phyloP scores from a whole-genome alignment of 2,888 invertebrate genomes.

The Hydrotaea diabolus region DNA sequence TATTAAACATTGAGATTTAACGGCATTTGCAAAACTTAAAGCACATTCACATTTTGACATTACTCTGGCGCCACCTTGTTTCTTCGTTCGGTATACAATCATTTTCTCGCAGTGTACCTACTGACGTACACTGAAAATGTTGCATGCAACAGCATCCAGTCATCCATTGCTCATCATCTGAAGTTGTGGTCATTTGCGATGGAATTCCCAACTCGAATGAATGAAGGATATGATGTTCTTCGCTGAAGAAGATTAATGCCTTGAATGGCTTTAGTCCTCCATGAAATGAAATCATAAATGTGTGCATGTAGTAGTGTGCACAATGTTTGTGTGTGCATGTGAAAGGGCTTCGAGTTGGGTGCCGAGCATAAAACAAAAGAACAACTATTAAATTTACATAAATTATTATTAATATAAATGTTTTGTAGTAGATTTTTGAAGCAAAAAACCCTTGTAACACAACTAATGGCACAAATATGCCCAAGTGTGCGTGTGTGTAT shows the following conservation, averaged over 20 bases:
- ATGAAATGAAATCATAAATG: neutral
- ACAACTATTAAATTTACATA: conserved; percentile 56
- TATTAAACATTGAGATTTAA: no score
- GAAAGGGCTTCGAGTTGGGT: neutral
- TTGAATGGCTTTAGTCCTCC: neutral
- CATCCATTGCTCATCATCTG: conserved; percentile 10
- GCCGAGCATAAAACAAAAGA: conserved; percentile 25
- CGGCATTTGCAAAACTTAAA: no score
- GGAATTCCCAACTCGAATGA: neutral
- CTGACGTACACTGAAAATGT: neutral
- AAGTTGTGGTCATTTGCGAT: conserved; percentile 17
- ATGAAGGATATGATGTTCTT: neutral
- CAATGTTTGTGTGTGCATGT: neutral
- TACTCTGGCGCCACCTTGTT: no score
- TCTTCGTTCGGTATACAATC: no score
- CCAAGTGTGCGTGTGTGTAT: neutral
- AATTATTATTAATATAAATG: conserved; percentile 54
- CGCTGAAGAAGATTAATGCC: neutral
- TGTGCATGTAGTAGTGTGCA: neutral
- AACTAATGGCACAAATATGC: neutral
- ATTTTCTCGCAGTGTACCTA: neutral
- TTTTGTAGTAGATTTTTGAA: conserved; percentile 49
- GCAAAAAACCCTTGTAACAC: conserved; percentile 40
- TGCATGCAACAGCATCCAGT: neutral
- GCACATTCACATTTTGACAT: no score